Conservation (phyloP, 2,888 invertebrate species). For the Malacosoma neustria region DNA sequence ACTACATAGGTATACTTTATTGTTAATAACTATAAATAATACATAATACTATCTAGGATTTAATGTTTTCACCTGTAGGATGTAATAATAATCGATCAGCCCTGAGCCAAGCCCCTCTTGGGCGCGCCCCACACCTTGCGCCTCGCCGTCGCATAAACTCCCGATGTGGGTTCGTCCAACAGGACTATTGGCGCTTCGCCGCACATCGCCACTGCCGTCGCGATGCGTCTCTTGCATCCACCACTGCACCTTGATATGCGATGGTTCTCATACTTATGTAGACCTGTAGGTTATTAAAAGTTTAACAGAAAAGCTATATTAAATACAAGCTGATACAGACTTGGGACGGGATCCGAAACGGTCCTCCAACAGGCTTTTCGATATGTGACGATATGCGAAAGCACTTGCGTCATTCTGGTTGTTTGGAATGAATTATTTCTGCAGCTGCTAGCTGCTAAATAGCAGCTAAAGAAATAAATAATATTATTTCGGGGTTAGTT, state of each 20-base stretch:
- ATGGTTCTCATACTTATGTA: not conserved
- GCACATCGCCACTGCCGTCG: not conserved
- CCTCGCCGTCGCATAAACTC: constrained; percentile 1
- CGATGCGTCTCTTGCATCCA: constrained; percentile 3
- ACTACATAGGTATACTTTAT: no score
- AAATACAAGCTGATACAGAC: no score
- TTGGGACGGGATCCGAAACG: no score
- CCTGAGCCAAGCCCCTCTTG: not conserved
- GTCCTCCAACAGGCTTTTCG: no score
- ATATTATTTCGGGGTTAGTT: no score
- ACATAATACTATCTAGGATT: no score
- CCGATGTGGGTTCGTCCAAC: constrained; percentile 3
- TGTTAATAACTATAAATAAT: no score
- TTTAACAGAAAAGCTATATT: constrained; percentile 7
- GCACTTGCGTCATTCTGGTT: no score
- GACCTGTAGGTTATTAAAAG: constrained; percentile 4
- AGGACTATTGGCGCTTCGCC: constrained; percentile 1
- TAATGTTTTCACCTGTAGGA: constrained; percentile 1
- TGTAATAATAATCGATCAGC: not conserved
- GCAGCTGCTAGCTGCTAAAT: no score
- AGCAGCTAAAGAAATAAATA: no score
- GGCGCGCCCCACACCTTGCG: not conserved
- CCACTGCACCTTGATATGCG: not conserved
- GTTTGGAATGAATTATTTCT: no score
- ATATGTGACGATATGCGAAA: no score